A percentile compares a stretch with the other conserved stretches of the same genome.
phyloP scores from a whole-genome alignment of 2,113 vertebrate genomes.

The Clarias gariepinus region DNA sequence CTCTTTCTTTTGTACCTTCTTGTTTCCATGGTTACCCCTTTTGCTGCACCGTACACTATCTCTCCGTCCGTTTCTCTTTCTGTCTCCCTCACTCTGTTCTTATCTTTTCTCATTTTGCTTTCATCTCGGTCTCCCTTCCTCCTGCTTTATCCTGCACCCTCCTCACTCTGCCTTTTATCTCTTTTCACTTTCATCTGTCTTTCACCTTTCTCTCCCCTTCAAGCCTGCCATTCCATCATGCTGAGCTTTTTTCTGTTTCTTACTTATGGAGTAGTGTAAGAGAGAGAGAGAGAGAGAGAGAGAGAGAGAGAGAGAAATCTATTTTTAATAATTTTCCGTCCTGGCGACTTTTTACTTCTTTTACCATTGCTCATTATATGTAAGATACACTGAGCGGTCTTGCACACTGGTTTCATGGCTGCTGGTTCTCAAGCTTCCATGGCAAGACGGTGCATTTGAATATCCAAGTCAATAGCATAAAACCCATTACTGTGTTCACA shows the following conservation, averaged over 20 bases:
- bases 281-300: neutral
- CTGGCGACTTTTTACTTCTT: constrained; percentile 63
- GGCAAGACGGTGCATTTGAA: neutral
- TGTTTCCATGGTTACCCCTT: constrained; percentile 85
- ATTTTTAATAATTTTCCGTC: constrained; percentile 77
- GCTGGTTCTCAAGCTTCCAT: neutral
- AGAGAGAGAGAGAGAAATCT: constrained; percentile 59
- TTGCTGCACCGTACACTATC: constrained; percentile 80
- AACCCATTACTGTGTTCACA: neutral
- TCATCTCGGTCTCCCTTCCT: constrained; percentile 82
- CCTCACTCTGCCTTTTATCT: constrained; percentile 82
- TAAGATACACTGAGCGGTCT: constrained; percentile 57
- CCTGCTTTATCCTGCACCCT: constrained; percentile 82
- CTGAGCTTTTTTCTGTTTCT: constrained; percentile 72
- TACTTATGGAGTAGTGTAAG: constrained; percentile 70
- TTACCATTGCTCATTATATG: constrained; percentile 37
- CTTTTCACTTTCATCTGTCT: constrained; percentile 84
- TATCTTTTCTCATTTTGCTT: constrained; percentile 84
- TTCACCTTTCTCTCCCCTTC: constrained; percentile 85
- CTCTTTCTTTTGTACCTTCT: constrained; percentile 84
- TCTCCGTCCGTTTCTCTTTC: constrained; percentile 79
- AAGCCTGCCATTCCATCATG: constrained; percentile 82
- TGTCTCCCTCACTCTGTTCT: constrained; percentile 82
- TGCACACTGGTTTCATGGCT: constrained; percentile 17
- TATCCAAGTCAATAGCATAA: neutral